These are phyloP conservation scores for Columba janthina DNA, from an alignment of 2,113 vertebrate species.

Conservation along the genomic window DNA sequence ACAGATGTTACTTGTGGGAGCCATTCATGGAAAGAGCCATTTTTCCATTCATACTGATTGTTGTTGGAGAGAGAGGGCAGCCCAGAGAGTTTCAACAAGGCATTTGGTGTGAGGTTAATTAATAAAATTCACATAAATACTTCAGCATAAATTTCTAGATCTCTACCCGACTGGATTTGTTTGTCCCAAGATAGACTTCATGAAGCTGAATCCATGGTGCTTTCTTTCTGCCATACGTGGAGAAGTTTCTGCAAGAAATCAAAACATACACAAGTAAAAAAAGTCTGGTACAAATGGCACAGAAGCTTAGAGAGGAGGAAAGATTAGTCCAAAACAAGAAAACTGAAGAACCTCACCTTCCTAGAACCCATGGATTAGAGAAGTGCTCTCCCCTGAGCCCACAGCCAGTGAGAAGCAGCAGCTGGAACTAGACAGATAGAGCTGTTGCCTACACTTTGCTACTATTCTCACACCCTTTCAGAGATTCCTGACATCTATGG, in stretches of 20 bases:
- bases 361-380: neutral
- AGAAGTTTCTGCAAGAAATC: neutral
- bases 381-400: neutral
- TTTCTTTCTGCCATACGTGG: neutral
- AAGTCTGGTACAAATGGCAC: neutral
- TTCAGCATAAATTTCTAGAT: neutral
- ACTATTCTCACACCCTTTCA: neutral
- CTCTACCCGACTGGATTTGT: neutral
- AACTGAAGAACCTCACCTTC: neutral
- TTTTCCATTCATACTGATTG: neutral
- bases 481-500: neutral
- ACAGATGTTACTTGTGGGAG: neutral
- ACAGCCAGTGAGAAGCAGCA: neutral
- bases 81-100: neutral
- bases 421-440: neutral
- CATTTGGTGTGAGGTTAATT: neutral
- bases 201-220: neutral
- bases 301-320: neutral
- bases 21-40: neutral
- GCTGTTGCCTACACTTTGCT: neutral
- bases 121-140: neutral
- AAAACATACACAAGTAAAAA: neutral
- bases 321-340: neutral
- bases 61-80: neutral
- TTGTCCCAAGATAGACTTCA: neutral